Conservation (phyloP, 2,113 vertebrate genomes). For the Phylloscopus trochilus region DNA sequence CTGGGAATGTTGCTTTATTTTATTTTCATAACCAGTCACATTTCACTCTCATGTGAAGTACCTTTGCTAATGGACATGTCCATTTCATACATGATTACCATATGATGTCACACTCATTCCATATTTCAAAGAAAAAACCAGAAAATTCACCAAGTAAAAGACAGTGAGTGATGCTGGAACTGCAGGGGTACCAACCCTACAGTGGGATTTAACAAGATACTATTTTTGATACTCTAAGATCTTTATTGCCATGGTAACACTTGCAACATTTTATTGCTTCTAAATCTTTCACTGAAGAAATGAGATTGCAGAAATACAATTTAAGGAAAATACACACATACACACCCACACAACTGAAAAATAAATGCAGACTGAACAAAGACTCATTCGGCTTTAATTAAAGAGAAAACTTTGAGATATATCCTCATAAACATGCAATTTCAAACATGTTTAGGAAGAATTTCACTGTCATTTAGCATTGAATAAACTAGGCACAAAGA, state of each 20-base stretch:
- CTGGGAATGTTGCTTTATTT: neutral
- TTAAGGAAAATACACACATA: neutral
- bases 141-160: neutral
- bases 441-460: neutral
- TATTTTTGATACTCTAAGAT: neutral
- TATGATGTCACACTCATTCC: neutral
- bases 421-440: neutral
- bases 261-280: neutral
- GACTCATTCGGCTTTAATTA: neutral
- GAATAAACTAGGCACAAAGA: neutral
- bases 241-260: slow-evolving; percentile 49
- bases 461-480: neutral
- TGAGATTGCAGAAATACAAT: neutral
- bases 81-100: neutral
- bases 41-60: neutral
- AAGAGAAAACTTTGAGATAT: neutral
- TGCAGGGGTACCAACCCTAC: neutral
- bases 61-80: neutral
- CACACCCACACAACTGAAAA: neutral
- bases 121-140: neutral
- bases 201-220: neutral
- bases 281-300: slow-evolving; percentile 4
- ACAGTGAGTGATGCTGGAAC: neutral
- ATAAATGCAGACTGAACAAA: neutral
- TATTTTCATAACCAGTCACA: neutral